A percentile compares a stretch with the other conserved stretches of the same genome.
phyloP scores from a whole-genome alignment of 1,140 invertebrate genomes.

The Phocides pigmalion region DNA sequence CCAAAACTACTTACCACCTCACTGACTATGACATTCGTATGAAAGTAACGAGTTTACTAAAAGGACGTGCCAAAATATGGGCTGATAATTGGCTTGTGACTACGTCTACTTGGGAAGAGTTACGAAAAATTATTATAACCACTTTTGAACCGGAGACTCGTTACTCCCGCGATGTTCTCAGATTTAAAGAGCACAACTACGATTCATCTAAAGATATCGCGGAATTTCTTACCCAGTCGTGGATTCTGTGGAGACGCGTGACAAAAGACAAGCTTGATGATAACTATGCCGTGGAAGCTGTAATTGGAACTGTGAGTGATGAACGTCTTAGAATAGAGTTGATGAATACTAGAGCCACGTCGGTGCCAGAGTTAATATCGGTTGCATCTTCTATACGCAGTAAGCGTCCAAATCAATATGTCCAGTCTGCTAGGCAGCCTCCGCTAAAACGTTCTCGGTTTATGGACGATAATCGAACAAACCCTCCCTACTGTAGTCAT shows the following conservation, averaged over 20 bases:
- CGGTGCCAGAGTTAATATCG: slow-evolving; percentile 47
- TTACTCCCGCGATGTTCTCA: slow-evolving; percentile 36
- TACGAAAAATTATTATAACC: slow-evolving; percentile 36
- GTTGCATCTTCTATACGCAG: slow-evolving; percentile 41
- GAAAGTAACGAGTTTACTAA: slow-evolving; percentile 42
- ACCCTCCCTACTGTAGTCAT: no score
- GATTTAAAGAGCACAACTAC: slow-evolving; percentile 35
- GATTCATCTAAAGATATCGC: slow-evolving; percentile 32
- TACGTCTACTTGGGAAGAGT: slow-evolving; percentile 38
- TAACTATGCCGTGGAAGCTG: slow-evolving; percentile 39
- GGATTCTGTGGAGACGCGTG: slow-evolving; percentile 34
- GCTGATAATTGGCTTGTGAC: slow-evolving; percentile 44
- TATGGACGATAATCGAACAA: no score
- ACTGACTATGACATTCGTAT: slow-evolving; percentile 24
- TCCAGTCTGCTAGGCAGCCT: background rate
- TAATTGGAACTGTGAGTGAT: slow-evolving; percentile 37
- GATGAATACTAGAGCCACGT: slow-evolving; percentile 37
- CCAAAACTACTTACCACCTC: no score
- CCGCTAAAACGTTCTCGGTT: background rate
- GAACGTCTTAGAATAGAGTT: slow-evolving; percentile 45
- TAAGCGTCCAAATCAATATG: slow-evolving; percentile 22
- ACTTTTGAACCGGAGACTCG: slow-evolving; percentile 45
- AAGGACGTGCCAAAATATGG: slow-evolving; percentile 44
- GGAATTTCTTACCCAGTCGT: slow-evolving; percentile 36
- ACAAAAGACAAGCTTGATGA: slow-evolving; percentile 36